Percentiles rank a stretch among this genome's conserved stretches.
Conservation (phyloP, 37 sponge, comb jelly and placozoan genomes). For the Spongilla lacustris region DNA sequence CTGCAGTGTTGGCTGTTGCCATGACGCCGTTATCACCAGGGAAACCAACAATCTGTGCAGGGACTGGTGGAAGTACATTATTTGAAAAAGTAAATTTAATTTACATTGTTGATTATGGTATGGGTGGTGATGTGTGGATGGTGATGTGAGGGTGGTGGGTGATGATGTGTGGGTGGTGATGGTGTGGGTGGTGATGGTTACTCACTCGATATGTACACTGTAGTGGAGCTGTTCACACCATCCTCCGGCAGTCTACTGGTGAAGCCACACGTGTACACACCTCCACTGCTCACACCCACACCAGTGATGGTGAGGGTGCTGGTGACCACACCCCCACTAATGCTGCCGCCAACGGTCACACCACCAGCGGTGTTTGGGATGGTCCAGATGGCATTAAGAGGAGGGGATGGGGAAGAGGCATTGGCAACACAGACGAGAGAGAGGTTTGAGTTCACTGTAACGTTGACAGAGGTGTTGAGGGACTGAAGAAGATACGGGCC, state of each 20-base stretch:
- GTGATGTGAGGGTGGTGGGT: not conserved
- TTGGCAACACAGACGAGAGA: not conserved
- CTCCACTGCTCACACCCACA: not conserved
- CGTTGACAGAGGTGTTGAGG: not conserved
- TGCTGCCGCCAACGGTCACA: not conserved
- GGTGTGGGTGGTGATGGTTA: not conserved
- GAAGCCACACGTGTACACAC: slow-evolving; percentile 17
- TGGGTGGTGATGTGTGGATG: too few species aligned
- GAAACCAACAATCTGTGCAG: not conserved
- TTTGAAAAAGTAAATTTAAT: too few species aligned
- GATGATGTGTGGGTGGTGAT: not conserved
- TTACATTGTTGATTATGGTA: too few species aligned
- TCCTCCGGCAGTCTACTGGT: not conserved
- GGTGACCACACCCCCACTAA: not conserved
- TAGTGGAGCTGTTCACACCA: not conserved
- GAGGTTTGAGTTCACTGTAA: not conserved
- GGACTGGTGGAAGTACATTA: not conserved
- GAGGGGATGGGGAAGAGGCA: not conserved
- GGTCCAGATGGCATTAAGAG: not conserved
- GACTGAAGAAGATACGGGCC: not conserved
- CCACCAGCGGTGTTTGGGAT: not conserved
- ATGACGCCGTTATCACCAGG: not conserved
- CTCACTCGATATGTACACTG: not conserved
- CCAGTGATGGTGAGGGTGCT: slow-evolving; percentile 1
- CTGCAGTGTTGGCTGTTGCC: not conserved